These are phyloP conservation scores for Mellivora capensis DNA, from an alignment of 2,113 vertebrate species.

Conservation along the genomic window DNA sequence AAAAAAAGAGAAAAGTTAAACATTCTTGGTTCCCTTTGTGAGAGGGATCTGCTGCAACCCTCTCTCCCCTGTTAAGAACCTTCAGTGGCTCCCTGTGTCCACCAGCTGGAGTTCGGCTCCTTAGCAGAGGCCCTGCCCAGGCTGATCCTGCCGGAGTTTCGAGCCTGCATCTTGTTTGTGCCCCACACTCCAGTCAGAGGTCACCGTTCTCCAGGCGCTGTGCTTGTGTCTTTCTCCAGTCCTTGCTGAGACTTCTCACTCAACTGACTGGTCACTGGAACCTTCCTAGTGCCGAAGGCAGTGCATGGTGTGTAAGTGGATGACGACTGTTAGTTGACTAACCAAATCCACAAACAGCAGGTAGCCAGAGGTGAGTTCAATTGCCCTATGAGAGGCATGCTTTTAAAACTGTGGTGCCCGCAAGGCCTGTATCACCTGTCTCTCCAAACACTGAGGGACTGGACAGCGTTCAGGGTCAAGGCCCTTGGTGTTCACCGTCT, in stretches of 20 bases:
- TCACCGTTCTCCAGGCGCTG: background rate
- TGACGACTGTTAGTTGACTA: background rate
- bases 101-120: background rate
- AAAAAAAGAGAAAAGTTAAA: background rate
- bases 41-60: background rate
- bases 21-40: background rate
- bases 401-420: background rate
- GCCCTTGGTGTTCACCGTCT: background rate
- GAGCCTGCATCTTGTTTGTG: background rate
- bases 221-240: background rate
- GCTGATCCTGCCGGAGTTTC: background rate
- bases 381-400: background rate
- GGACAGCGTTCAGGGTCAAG: background rate
- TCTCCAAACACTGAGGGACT: background rate
- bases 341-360: background rate
- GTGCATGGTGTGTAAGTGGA: background rate
- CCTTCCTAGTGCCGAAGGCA: background rate
- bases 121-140: background rate
- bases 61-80: background rate
- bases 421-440: background rate
- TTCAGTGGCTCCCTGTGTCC: background rate
- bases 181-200: too few species aligned
- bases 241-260: background rate
- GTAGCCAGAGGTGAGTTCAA: background rate
- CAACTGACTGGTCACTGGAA: background rate